phyloP scores from a whole-genome alignment of 2,888 invertebrate species.

The Hedychridium roseum region DNA sequence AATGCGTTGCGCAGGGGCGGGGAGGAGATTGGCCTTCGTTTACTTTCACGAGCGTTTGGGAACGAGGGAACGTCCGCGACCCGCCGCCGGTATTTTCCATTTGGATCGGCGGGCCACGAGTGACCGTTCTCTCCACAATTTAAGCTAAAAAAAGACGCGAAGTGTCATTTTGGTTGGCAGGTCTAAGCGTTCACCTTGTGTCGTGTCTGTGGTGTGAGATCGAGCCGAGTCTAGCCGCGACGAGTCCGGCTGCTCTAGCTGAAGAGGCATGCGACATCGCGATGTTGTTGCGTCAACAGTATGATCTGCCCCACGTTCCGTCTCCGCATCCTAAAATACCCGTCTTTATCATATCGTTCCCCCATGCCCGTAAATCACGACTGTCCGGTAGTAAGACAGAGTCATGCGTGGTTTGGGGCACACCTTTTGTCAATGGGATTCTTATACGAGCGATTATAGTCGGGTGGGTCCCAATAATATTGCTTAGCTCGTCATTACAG shows the following conservation, averaged over 20 bases:
- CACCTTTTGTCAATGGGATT: no score
- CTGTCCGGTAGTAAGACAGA: no score
- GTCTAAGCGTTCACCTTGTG: slow-evolving; percentile 47
- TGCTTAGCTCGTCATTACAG: no score
- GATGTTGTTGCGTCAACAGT: slow-evolving; percentile 51
- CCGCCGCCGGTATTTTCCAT: slow-evolving; percentile 18
- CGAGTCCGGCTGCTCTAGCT: slow-evolving; percentile 46
- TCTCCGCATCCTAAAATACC: slow-evolving; percentile 54
- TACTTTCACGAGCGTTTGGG: no score
- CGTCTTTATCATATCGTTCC: no score
- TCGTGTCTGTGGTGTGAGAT: slow-evolving; percentile 48
- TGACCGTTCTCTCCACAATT: slow-evolving; percentile 27
- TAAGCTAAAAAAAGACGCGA: slow-evolving; percentile 35
- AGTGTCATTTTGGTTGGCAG: slow-evolving; percentile 54
- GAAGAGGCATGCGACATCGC: slow-evolving; percentile 54
- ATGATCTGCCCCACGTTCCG: slow-evolving; percentile 57
- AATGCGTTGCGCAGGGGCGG: no score
- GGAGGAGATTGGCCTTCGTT: no score
- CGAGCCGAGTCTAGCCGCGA: slow-evolving; percentile 47
- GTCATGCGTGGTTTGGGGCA: no score
- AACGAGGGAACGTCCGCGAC: slow-evolving; percentile 36
- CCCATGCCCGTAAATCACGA: no score
- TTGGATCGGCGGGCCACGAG: slow-evolving; percentile 23
- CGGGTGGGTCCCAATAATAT: no score
- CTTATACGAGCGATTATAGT: no score